Evolutionary conservation across 2,113 vertebrate species (phyloP).

Genomic region (Myodes glareolus): DNA sequence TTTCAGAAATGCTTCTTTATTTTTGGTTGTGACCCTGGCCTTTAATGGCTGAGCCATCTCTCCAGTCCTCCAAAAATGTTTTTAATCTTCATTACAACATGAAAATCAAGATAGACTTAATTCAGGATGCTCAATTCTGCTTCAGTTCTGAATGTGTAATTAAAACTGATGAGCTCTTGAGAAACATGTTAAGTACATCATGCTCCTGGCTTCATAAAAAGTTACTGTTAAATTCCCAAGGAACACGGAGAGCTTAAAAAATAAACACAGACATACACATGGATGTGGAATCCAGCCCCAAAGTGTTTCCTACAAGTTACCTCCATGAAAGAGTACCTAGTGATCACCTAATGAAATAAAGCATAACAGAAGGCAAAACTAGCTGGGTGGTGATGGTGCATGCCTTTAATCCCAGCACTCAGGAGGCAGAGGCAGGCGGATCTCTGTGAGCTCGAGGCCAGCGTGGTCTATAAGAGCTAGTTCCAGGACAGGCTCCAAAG

Average conservation of each 20-base stretch:
- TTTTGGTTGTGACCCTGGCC: background rate
- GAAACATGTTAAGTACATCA: background rate
- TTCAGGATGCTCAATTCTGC: constrained; percentile 30
- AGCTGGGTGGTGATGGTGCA: background rate
- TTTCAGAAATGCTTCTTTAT: constrained; percentile 41
- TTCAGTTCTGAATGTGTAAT: background rate
- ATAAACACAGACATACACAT: background rate
- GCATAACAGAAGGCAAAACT: constrained; percentile 1
- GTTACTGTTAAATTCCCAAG: background rate
- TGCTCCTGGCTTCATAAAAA: background rate
- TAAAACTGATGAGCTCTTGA: background rate
- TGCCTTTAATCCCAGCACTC: no score
- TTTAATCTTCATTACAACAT: constrained; percentile 47
- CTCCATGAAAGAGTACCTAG: background rate
- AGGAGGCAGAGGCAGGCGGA: no score
- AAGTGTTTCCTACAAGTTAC: background rate
- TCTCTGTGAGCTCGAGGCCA: no score
- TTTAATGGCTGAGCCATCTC: background rate
- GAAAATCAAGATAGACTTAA: constrained; percentile 42
- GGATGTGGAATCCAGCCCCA: background rate
- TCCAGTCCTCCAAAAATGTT: constrained; percentile 23
- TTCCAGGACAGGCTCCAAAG: no score
- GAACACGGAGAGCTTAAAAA: background rate
- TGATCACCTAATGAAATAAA: background rate
- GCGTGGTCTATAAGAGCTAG: no score